A percentile compares a stretch with the other conserved stretches of the same genome.
Conservation (phyloP, 2,113 vertebrate species). For the Nycticebus coucang region DNA sequence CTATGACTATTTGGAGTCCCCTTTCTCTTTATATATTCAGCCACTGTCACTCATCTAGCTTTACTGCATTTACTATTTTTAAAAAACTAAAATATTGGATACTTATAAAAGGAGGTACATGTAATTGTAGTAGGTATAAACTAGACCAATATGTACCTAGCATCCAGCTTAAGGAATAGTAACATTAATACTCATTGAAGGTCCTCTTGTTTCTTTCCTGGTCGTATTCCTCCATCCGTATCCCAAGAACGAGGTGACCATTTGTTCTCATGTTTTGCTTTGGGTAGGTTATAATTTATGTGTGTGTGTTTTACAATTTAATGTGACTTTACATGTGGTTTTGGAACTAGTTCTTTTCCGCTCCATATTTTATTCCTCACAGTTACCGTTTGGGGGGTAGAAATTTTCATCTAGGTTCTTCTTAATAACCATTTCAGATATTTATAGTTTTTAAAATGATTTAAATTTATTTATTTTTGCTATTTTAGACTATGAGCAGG, state of each 20-base stretch:
- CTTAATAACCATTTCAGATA: background rate
- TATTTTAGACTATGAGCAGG: background rate
- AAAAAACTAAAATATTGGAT: background rate
- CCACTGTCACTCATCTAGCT: background rate
- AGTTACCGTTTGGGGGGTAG: background rate
- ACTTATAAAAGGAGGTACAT: background rate
- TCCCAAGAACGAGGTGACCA: fast-evolving
- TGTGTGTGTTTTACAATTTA: background rate
- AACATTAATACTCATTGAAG: background rate
- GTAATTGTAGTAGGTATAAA: too few relatives aligned
- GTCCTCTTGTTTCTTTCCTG: background rate
- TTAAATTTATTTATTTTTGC: background rate
- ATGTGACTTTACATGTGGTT: background rate
- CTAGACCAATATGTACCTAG: background rate
- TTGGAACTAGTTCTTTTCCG: background rate
- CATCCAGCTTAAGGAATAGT: background rate
- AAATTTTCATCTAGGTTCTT: background rate
- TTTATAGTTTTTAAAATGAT: background rate
- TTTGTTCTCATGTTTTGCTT: background rate
- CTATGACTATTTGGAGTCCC: background rate
- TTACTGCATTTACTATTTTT: background rate
- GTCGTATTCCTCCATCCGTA: background rate
- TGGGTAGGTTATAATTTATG: background rate
- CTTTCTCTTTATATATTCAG: background rate
- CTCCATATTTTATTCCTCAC: background rate